Evolutionary conservation across 1,140 invertebrate species (phyloP).

Genomic region (Ctenoplectra terminalis): DNA sequence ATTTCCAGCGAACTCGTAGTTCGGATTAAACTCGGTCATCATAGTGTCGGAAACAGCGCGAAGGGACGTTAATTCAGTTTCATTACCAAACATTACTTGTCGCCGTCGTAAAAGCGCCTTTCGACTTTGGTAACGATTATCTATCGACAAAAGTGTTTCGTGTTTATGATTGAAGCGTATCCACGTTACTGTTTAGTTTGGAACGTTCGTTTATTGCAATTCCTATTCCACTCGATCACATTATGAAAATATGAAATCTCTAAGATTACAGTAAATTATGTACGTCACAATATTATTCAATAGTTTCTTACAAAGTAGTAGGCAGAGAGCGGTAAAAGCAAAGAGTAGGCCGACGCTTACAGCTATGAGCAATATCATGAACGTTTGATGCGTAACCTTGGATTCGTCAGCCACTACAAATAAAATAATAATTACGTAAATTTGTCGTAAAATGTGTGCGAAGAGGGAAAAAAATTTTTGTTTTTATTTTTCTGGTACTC

Average conservation of each 20-base stretch:
- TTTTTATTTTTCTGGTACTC: conserved; percentile 71
- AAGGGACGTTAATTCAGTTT: conserved; percentile 90
- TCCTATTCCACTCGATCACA: neutral
- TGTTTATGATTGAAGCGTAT: neutral
- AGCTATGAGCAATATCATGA: conserved; percentile 79
- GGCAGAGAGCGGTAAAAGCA: conserved; percentile 76
- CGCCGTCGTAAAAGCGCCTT: conserved; percentile 87
- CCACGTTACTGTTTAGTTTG: neutral
- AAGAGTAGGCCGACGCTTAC: conserved; percentile 76
- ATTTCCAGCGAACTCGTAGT: conserved; percentile 93
- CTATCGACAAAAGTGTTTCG: conserved; percentile 77
- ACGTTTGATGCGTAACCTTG: conserved; percentile 73
- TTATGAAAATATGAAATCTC: neutral
- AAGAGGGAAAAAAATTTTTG: neutral
- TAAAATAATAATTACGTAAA: neutral
- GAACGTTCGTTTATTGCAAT: too few species aligned
- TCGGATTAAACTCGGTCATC: conserved; percentile 95
- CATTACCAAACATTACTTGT: conserved; percentile 89
- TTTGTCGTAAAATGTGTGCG: neutral
- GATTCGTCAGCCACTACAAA: conserved; percentile 72
- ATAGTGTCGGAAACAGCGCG: conserved; percentile 87
- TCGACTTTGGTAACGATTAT: conserved; percentile 91
- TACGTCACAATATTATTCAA: conserved; percentile 4
- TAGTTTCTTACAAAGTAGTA: conserved; percentile 81
- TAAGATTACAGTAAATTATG: neutral